phyloP scores from a whole-genome alignment of 2,797 vertebrate species.

The Pangasius mekongensis region DNA sequence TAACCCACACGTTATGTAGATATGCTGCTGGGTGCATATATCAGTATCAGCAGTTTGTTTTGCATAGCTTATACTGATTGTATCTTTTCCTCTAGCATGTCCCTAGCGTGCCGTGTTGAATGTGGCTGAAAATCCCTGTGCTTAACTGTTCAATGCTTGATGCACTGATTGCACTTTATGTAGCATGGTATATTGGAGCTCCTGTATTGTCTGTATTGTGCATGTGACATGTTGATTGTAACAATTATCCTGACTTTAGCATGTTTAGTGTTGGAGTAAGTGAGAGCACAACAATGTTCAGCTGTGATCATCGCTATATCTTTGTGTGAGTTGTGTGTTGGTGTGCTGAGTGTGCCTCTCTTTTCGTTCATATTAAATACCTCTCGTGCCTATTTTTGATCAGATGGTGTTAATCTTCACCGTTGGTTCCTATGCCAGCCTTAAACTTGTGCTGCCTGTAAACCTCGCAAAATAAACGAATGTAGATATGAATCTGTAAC shows the following conservation, averaged over 20 bases:
- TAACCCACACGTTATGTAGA: not conserved
- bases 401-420: not conserved
- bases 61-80: not conserved
- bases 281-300: too few relatives aligned
- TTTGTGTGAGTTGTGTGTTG: not conserved
- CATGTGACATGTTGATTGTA: not conserved
- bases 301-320: not conserved
- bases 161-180: not conserved
- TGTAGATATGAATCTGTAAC: not conserved
- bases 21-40: not conserved
- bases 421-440: not conserved
- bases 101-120: not conserved
- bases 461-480: not conserved
- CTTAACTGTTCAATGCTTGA: not conserved
- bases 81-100: not conserved
- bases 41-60: constrained; percentile 5
- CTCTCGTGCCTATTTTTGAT: not conserved
- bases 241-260: not conserved
- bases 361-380: not conserved
- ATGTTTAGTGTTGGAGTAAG: too few relatives aligned
- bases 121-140: not conserved
- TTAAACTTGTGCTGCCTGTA: not conserved
- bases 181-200: not conserved
- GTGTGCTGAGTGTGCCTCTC: not conserved
- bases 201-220: not conserved